These are phyloP conservation scores for Prolemur simus DNA, from an alignment of 2,113 vertebrate species.

Conservation along the genomic window DNA sequence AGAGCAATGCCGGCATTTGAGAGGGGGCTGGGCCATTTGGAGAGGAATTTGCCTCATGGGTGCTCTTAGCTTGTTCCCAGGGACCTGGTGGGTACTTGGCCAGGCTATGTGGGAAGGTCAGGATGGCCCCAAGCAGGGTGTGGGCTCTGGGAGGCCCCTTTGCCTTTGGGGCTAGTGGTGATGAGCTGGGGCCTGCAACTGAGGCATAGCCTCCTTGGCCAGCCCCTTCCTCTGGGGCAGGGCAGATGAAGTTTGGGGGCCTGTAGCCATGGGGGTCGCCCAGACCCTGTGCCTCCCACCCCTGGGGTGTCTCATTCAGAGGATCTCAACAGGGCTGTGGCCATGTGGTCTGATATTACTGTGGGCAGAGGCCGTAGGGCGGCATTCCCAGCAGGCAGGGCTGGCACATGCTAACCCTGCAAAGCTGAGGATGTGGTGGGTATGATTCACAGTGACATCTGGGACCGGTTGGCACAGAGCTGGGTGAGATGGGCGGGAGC, in stretches of 20 bases:
- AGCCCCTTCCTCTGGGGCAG: background rate
- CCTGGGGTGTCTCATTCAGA: background rate
- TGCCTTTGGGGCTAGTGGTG: background rate
- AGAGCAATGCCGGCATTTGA: background rate
- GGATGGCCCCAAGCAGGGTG: background rate
- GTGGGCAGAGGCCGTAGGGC: background rate
- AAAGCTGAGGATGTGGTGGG: background rate
- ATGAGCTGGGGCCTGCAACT: background rate
- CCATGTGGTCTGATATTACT: background rate
- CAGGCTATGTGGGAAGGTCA: background rate
- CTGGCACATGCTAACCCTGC: conserved; percentile 23
- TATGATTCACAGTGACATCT: conserved; percentile 66
- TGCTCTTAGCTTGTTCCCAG: background rate
- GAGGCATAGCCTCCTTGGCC: background rate
- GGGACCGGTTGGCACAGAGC: conserved; percentile 36
- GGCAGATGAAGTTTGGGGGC: background rate
- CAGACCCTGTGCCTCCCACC: background rate
- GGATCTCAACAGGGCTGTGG: background rate
- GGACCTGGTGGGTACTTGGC: background rate
- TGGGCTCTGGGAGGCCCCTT: background rate
- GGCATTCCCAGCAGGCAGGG: conserved; percentile 20
- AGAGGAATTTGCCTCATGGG: background rate
- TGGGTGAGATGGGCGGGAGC: conserved; percentile 55
- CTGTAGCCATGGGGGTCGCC: background rate
- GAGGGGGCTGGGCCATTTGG: background rate